Evolutionary conservation across 2,888 invertebrate species (phyloP).

Genomic region (Terebella lapidaria): DNA sequence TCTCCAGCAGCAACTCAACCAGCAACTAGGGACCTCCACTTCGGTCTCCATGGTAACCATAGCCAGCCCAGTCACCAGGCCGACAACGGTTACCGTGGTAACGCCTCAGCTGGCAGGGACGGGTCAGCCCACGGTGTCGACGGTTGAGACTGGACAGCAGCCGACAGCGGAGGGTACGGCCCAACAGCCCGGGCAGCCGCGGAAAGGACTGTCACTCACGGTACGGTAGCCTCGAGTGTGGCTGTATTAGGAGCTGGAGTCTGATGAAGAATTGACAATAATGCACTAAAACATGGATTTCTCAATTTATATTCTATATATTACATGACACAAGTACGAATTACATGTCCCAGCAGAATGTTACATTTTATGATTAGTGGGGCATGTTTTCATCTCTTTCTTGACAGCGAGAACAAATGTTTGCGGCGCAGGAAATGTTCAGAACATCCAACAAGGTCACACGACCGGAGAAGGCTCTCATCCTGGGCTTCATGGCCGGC

Average conservation of each 20-base stretch:
- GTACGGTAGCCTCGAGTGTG: slow-evolving; percentile 30
- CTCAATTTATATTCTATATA: too few species aligned
- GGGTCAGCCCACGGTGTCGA: slow-evolving; percentile 13
- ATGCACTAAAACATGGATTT: too few species aligned
- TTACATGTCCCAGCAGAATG: background rate
- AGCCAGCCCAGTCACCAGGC: slow-evolving; percentile 5
- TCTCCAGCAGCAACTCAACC: slow-evolving; percentile 44
- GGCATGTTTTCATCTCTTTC: slow-evolving; percentile 1
- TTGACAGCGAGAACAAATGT: slow-evolving; percentile 88
- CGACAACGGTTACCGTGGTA: slow-evolving; percentile 16
- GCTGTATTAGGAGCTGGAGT: background rate
- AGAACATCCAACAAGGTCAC: slow-evolving; percentile 91
- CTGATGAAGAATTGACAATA: too few species aligned
- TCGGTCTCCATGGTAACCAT: background rate
- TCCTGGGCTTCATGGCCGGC: slow-evolving; percentile 98
- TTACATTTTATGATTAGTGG: too few species aligned
- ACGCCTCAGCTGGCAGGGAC: slow-evolving; percentile 22
- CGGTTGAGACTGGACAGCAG: slow-evolving; percentile 19
- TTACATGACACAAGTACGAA: background rate
- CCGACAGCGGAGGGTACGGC: background rate
- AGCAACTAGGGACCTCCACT: slow-evolving; percentile 28
- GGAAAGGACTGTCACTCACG: slow-evolving; percentile 50
- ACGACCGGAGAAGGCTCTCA: slow-evolving; percentile 92
- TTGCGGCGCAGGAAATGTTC: slow-evolving; percentile 97
- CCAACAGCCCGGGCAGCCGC: slow-evolving; percentile 23